These are phyloP conservation scores for Eutrigla gurnardus DNA, from an alignment of 2,797 vertebrate genomes.

Conservation along the genomic window DNA sequence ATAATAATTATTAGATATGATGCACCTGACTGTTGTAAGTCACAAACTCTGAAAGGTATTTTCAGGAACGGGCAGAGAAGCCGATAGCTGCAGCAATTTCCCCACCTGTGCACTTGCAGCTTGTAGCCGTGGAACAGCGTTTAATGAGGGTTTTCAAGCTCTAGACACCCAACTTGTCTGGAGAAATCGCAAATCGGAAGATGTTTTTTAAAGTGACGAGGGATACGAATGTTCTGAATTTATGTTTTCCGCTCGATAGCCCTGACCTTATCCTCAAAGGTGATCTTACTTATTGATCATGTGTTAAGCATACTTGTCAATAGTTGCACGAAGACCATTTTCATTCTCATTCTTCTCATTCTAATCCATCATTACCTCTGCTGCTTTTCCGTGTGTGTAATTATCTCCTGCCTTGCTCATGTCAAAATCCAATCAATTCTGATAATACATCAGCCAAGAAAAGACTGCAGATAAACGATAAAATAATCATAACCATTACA, in stretches of 20 bases:
- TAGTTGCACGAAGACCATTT: background rate
- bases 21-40: background rate
- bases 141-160: background rate
- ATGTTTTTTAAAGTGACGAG: background rate
- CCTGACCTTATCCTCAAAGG: background rate
- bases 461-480: background rate
- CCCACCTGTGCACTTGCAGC: background rate
- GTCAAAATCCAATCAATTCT: background rate
- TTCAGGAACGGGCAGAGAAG: background rate
- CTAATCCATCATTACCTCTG: background rate
- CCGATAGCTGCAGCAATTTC: background rate
- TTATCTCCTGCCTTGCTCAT: background rate
- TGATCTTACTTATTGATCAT: background rate
- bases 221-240: too few relatives aligned
- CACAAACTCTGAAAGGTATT: background rate
- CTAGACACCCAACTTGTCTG: background rate
- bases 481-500: background rate
- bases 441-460: background rate
- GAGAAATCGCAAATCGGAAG: background rate
- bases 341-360: background rate
- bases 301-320: background rate
- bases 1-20: conserved; percentile 7
- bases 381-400: background rate
- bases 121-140: background rate
- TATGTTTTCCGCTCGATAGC: too few relatives aligned